Conservation (phyloP, 2,888 invertebrate genomes). For the Agrotis exclamationis region DNA sequence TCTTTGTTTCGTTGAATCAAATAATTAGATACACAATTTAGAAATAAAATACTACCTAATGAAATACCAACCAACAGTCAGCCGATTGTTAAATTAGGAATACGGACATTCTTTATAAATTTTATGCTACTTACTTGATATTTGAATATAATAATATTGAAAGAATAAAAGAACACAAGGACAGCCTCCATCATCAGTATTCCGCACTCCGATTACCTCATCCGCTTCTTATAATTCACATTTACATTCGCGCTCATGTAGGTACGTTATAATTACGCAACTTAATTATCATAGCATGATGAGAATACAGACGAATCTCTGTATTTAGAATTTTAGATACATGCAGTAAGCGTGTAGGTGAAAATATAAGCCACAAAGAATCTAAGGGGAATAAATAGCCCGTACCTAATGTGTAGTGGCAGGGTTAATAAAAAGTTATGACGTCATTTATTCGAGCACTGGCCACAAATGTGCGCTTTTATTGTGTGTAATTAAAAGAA, state of each 20-base stretch:
- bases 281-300: slow-evolving; percentile 53
- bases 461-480: slow-evolving; percentile 56
- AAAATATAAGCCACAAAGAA: slow-evolving; percentile 56
- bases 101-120: slow-evolving; percentile 11
- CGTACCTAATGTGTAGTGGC: slow-evolving; percentile 45
- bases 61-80: background rate
- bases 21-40: too few species aligned
- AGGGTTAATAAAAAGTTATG: slow-evolving; percentile 49
- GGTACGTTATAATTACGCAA: slow-evolving; percentile 64
- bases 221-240: slow-evolving; percentile 49
- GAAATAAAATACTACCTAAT: background rate
- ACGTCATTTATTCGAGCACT: slow-evolving; percentile 56
- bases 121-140: background rate
- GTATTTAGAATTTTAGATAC: slow-evolving; percentile 17
- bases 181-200: slow-evolving; percentile 36
- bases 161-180: slow-evolving; percentile 30
- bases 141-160: slow-evolving; percentile 12
- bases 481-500: slow-evolving; percentile 64
- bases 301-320: slow-evolving; percentile 52
- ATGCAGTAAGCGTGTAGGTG: slow-evolving; percentile 29
- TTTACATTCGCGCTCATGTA: slow-evolving; percentile 55
- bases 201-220: slow-evolving; percentile 54
- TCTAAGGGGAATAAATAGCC: slow-evolving; percentile 49
- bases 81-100: slow-evolving; percentile 5
- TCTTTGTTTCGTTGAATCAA: too few species aligned